Conservation (phyloP, 2,888 invertebrate species). For the Callinectes sapidus region DNA sequence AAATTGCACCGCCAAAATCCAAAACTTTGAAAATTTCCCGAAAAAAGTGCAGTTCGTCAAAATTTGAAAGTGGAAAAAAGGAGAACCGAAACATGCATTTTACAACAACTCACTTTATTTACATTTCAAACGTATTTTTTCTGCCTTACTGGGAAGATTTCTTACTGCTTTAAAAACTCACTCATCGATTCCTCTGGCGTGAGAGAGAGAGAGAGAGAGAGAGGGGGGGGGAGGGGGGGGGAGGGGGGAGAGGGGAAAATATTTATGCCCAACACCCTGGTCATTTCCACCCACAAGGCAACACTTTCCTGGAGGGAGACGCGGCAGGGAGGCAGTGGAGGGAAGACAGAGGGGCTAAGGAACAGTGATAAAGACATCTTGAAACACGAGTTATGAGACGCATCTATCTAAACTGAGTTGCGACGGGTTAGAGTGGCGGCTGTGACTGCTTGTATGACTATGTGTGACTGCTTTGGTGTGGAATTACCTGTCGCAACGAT, state of each 20-base stretch:
- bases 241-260: not conserved
- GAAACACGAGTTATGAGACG: slow-evolving; percentile 10
- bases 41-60: not conserved
- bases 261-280: not conserved
- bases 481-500: slow-evolving; percentile 8
- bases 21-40: not conserved
- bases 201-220: too few relatives aligned
- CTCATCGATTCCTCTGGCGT: not conserved
- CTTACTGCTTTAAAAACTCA: not conserved
- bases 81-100: not conserved
- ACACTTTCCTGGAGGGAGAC: not conserved
- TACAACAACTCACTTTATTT: not conserved
- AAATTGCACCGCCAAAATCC: not conserved
- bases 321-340: not conserved
- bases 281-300: not conserved
- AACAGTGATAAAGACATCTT: not conserved
- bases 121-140: not conserved
- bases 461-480: not conserved
- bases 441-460: not conserved
- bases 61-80: not conserved
- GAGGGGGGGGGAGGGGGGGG: too few relatives aligned
- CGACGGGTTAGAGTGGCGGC: not conserved
- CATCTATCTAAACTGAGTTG: not conserved
- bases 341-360: not conserved
- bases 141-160: not conserved